phyloP scores from a whole-genome alignment of 2,113 vertebrate species.

The Neomonachus schauinslandi region DNA sequence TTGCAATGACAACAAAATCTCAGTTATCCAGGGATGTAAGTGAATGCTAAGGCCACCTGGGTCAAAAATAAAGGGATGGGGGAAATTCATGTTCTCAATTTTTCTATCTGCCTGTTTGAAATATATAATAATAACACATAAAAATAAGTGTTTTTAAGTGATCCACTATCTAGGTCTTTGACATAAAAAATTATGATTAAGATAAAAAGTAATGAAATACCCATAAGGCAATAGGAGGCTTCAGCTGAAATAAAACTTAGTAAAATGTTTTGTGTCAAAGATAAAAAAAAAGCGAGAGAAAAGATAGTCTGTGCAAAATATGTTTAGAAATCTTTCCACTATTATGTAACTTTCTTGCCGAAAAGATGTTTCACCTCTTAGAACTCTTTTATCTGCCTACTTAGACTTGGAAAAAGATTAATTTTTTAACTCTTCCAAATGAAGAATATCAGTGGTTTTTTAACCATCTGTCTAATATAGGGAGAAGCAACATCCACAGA shows the following conservation, averaged over 20 bases:
- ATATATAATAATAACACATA: conserved; percentile 20
- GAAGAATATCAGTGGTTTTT: conserved; percentile 4
- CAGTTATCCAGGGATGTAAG: neutral
- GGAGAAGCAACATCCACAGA: neutral
- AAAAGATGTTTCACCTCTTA: conserved; percentile 27
- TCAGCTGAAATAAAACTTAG: conserved; percentile 10
- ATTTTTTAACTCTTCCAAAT: conserved; percentile 38
- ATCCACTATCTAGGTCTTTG: neutral
- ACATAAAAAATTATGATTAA: neutral
- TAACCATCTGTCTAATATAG: neutral
- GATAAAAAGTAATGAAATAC: neutral
- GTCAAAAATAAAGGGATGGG: neutral
- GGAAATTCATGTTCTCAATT: neutral
- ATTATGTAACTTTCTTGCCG: neutral
- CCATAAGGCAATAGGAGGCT: neutral
- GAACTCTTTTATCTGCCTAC: neutral
- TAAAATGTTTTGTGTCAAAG: conserved; percentile 39
- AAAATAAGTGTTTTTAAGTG: neutral
- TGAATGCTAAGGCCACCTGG: neutral
- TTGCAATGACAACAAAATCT: neutral
- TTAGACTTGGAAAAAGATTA: conserved; percentile 20
- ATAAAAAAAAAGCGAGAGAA: neutral
- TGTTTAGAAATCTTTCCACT: conserved; percentile 35
- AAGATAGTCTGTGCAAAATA: neutral
- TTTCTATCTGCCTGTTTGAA: conserved; percentile 36